These are phyloP conservation scores for Teinopalpus imperialis DNA, from an alignment of 2,888 invertebrate genomes.

Conservation along the genomic window DNA sequence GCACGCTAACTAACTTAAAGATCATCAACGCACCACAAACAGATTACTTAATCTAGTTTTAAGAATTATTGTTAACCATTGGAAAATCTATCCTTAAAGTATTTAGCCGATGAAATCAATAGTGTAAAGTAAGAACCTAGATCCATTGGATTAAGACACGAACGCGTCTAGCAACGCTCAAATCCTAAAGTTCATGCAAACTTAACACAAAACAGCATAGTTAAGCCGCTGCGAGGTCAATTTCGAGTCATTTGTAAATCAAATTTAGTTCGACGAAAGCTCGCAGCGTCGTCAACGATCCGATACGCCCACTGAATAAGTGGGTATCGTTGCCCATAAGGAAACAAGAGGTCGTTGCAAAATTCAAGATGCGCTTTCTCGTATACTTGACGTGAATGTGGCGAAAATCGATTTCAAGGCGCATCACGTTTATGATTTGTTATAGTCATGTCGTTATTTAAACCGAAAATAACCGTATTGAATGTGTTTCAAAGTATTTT, in stretches of 20 bases:
- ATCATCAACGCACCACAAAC: too few species aligned
- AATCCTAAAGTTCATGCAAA: too few species aligned
- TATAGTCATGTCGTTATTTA: neutral
- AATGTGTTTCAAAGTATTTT: neutral
- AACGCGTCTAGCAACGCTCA: too few species aligned
- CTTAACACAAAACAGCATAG: slow-evolving; percentile 1
- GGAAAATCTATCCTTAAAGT: too few species aligned
- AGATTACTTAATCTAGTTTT: too few species aligned
- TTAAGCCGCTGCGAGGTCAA: neutral
- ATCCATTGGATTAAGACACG: too few species aligned
- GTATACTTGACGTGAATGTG: slow-evolving; percentile 7
- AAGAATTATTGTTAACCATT: too few species aligned
- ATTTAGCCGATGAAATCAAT: too few species aligned
- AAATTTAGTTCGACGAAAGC: slow-evolving; percentile 14
- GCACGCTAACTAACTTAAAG: too few species aligned
- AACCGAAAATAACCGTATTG: neutral
- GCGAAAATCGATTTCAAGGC: slow-evolving; percentile 12
- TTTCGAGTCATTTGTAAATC: slow-evolving; percentile 17
- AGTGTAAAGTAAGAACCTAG: too few species aligned
- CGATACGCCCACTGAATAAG: slow-evolving; percentile 18
- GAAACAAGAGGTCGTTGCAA: slow-evolving; percentile 16
- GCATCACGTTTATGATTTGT: slow-evolving; percentile 8
- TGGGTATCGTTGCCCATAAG: slow-evolving; percentile 9
- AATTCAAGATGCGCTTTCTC: slow-evolving; percentile 21
- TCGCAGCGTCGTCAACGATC: slow-evolving; percentile 6